Evolutionary conservation across 2,113 vertebrate genomes (phyloP), one percentile per base, ranked within the genome.

Genomic region (Capreolus pygargus): DNA sequence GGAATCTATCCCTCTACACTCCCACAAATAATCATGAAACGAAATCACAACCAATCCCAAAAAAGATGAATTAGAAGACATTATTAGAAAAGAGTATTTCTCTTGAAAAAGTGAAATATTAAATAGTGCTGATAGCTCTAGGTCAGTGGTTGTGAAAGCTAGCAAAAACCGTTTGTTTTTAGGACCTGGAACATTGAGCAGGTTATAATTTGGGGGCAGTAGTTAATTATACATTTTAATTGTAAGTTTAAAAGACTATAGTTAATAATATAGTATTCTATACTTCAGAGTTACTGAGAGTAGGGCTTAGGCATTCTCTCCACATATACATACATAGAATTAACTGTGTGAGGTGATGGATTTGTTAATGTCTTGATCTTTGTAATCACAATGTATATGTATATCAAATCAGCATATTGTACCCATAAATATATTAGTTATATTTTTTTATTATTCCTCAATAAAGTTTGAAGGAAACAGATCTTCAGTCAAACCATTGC

Each of bases 81-180:
- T 87, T 16, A 52, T 43, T 90, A 70, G 87, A 95, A 97, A 98
- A 76, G 33, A 93, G 33, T 89, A 92, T 70, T 97, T 93, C 33
- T 55, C 67, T 95, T 91, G 39, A 52, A 92, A 94, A 70, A 60
- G 21, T 13, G 52, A 57, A 85, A 15, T 30, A 89, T 88, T 94
- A 96, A 10, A 7, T 12, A 86, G 61, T n/a, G 84, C 50, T 33
- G 55, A 78, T 89, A 92, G 92, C 39, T 50, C 45, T 55, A 84
- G 50, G 64, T 87, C n/a, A 11, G 89, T 95, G 81, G 14, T 88
- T 54, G 43, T 94, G 3, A 52, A 94, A 96, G 7, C 11, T 91
- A 89, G 23, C 64, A 9, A 82, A 61, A 60, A 0, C 4, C 1
- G 5, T 95, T 97, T 97, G 15, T 81, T 61, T 83, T 82, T 78